Evolutionary conservation across 2,797 vertebrate genomes (phyloP).

Genomic region (Hyperoplus lanceolatus): DNA sequence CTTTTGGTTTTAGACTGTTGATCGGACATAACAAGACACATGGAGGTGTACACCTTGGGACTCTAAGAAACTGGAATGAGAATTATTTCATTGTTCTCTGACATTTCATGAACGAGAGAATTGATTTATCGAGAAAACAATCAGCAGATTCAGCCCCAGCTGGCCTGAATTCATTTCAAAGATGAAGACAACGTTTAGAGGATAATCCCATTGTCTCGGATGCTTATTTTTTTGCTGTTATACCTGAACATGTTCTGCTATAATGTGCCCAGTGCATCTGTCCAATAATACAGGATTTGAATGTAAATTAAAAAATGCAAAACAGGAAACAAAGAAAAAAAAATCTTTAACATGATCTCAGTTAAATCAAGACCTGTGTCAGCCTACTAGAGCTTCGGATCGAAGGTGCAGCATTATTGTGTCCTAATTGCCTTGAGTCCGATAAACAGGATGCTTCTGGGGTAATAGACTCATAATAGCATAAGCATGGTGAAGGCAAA

Average conservation of each 20-base stretch:
- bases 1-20: not conserved
- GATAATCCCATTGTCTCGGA: not conserved
- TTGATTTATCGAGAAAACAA: not conserved
- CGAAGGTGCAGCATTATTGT: slow-evolving; percentile 22
- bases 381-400: not conserved
- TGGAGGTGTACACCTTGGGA: not conserved
- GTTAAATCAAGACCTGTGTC: not conserved
- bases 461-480: slow-evolving; percentile 73
- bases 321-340: not conserved
- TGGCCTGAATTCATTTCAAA: not conserved
- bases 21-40: not conserved
- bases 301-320: not conserved
- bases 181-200: not conserved
- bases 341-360: not conserved
- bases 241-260: not conserved
- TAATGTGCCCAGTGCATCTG: not conserved
- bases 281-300: not conserved
- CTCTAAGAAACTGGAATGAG: not conserved
- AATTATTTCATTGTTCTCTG: not conserved
- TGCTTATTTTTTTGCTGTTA: not conserved
- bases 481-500: slow-evolving; percentile 63
- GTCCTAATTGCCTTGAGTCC: slow-evolving; percentile 47
- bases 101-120: not conserved
- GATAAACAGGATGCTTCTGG: slow-evolving; percentile 69
- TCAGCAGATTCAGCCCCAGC: not conserved